Conservation (phyloP, 2,113 vertebrate genomes). For the Dasyurus viverrinus region DNA sequence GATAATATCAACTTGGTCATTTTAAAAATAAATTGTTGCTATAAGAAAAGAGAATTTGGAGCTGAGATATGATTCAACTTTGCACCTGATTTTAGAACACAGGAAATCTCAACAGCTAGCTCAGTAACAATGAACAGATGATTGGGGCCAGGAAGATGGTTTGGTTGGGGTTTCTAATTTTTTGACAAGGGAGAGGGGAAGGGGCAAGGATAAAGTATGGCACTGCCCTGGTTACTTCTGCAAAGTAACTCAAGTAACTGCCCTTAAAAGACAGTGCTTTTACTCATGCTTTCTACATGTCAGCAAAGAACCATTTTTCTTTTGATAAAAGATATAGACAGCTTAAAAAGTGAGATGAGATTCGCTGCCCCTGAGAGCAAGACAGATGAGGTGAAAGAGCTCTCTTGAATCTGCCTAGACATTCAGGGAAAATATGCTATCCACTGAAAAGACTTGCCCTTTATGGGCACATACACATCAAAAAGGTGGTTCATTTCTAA, state of each 20-base stretch:
- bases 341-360: background rate
- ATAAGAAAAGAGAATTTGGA: background rate
- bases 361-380: background rate
- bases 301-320: slow-evolving; percentile 3
- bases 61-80: background rate
- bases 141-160: background rate
- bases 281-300: background rate
- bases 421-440: background rate
- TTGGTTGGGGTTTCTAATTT: background rate
- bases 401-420: slow-evolving; percentile 23
- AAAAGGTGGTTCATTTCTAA: background rate
- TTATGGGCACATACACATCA: slow-evolving; percentile 38
- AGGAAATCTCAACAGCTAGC: background rate
- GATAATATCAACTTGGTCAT: background rate
- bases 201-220: background rate
- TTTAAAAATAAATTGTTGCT: background rate
- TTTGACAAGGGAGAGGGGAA: background rate
- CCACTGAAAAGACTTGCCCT: slow-evolving; percentile 35
- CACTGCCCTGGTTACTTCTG: slow-evolving; percentile 1
- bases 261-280: background rate
- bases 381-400: background rate
- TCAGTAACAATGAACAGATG: accelerated
- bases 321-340: slow-evolving; percentile 4
- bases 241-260: background rate
- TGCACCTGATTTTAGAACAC: background rate